Percentiles rank a stretch among this genome's conserved stretches.
These are phyloP conservation scores for Chelonus formosanus DNA, from an alignment of 2,888 invertebrate genomes.

Conservation along the genomic window DNA sequence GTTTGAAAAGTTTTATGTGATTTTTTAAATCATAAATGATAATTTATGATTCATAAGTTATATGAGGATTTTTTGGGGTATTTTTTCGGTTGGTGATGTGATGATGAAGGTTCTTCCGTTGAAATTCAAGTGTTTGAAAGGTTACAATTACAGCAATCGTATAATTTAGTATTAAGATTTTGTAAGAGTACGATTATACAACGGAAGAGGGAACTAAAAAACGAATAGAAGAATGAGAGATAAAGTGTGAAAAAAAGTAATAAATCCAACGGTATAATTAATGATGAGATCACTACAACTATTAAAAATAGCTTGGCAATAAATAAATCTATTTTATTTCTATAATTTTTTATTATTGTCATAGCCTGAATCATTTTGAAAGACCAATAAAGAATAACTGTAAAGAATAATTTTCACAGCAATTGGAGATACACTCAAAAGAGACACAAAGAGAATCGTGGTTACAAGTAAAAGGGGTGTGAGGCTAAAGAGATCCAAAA, in stretches of 20 bases:
- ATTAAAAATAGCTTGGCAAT: not conserved
- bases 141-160: slow-evolving; percentile 43
- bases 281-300: slow-evolving; percentile 8
- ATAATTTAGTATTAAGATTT: slow-evolving; percentile 43
- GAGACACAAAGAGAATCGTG: not conserved
- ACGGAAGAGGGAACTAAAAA: slow-evolving; percentile 24
- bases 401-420: no score
- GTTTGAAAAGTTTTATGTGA: no score
- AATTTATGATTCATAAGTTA: no score
- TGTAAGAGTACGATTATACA: slow-evolving; percentile 14
- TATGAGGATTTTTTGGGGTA: not conserved
- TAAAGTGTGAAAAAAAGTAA: not conserved
- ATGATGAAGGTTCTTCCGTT: slow-evolving; percentile 1
- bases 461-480: not conserved
- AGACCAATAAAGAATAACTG: no score
- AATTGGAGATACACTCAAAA: no score
- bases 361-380: not conserved
- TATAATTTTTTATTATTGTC: not conserved
- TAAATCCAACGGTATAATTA: slow-evolving; percentile 19
- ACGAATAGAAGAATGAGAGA: slow-evolving; percentile 18
- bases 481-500: slow-evolving; percentile 20
- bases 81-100: not conserved
- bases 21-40: no score
- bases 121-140: slow-evolving; percentile 37
- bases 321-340: slow-evolving; percentile 5